These are phyloP conservation scores for Petrolisthes cinctipes DNA, from an alignment of 2,888 invertebrate species.

Conservation along the genomic window DNA sequence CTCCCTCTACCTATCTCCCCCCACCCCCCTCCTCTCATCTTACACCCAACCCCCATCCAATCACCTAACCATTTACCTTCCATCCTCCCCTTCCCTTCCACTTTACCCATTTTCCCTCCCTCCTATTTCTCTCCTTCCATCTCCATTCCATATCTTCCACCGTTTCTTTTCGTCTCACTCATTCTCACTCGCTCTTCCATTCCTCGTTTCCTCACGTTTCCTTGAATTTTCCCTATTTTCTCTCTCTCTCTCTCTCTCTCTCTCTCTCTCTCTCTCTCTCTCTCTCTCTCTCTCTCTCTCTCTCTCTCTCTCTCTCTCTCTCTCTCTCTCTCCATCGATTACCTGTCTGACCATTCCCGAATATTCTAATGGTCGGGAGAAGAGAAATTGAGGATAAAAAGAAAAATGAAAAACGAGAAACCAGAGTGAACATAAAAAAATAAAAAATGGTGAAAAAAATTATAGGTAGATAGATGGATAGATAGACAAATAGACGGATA, in stretches of 20 bases:
- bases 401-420: neutral
- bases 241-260: neutral
- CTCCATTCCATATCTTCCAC: neutral
- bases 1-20: neutral
- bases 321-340: neutral
- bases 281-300: constrained; percentile 18
- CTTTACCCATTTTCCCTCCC: neutral
- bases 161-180: neutral
- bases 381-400: too few species aligned
- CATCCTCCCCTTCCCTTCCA: neutral
- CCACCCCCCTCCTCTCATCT: neutral
- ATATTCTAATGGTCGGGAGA: too few species aligned
- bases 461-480: neutral
- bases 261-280: neutral
- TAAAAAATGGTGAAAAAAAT: neutral
- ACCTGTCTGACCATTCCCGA: neutral
- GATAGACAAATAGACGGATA: neutral
- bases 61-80: neutral
- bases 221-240: too few species aligned
- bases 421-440: neutral
- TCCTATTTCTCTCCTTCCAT: constrained; percentile 2
- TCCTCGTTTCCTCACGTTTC: too few species aligned
- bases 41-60: neutral
- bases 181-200: neutral
- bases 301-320: constrained; percentile 23